Conservation (phyloP, 2,888 invertebrate genomes). For the Phoenoteleia sp. region DNA sequence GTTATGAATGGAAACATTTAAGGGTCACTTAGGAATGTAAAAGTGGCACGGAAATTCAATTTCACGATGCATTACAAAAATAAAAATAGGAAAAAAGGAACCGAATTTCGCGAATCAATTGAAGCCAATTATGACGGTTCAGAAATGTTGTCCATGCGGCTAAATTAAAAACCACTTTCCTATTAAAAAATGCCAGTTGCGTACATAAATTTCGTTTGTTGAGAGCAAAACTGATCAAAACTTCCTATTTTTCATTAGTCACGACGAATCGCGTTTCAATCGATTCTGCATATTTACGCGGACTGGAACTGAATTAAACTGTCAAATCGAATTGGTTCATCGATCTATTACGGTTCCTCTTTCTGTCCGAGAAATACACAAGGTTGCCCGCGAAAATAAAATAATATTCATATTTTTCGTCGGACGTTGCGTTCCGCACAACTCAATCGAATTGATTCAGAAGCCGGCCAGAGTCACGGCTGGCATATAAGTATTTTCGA, state of each 20-base stretch:
- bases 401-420: constrained; percentile 62
- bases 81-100: too few species aligned
- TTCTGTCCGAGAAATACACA: constrained; percentile 30
- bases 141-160: neutral
- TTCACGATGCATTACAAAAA: constrained; percentile 29
- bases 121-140: constrained; percentile 21
- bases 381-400: constrained; percentile 58
- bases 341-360: constrained; percentile 65
- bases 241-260: constrained; percentile 66
- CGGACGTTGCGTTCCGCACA: neutral
- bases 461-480: neutral
- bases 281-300: constrained; percentile 69
- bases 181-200: constrained; percentile 19
- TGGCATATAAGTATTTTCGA: constrained; percentile 42
- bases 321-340: constrained; percentile 73
- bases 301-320: constrained; percentile 67
- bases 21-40: constrained; percentile 30
- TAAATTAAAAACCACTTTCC: constrained; percentile 36
- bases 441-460: constrained; percentile 42
- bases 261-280: constrained; percentile 51
- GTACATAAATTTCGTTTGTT: constrained; percentile 42
- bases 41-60: constrained; percentile 21
- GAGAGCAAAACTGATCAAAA: constrained; percentile 40
- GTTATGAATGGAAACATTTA: constrained; percentile 49
- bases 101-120: neutral